A percentile compares a stretch with the other conserved stretches of the same genome.
phyloP scores from a whole-genome alignment of 2,888 invertebrate species.

The Diachrysia chrysitis region DNA sequence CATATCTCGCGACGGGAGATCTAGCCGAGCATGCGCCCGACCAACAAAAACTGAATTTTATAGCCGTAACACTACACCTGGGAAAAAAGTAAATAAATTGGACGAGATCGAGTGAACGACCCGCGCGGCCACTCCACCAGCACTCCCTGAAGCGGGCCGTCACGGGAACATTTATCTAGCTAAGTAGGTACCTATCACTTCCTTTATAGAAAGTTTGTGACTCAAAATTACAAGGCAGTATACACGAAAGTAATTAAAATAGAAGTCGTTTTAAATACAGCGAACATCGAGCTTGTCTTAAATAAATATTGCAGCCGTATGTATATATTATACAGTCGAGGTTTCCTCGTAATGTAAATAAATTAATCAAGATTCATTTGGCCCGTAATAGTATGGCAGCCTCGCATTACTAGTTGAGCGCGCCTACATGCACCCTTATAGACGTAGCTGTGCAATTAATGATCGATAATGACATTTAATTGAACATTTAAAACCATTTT shows the following conservation, averaged over 20 bases:
- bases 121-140: constrained; percentile 67
- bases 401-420: constrained; percentile 34
- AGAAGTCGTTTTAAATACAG: constrained; percentile 12
- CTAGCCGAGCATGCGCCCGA: constrained; percentile 83
- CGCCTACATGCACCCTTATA: constrained; percentile 28
- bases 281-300: constrained; percentile 23
- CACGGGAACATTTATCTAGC: constrained; percentile 59
- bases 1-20: constrained; percentile 89
- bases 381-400: constrained; percentile 42
- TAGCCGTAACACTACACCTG: constrained; percentile 86
- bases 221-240: constrained; percentile 19
- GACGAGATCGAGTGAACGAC: constrained; percentile 80
- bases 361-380: constrained; percentile 56
- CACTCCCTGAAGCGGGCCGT: constrained; percentile 65
- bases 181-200: constrained; percentile 25
- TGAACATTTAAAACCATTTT: constrained; percentile 35
- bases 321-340: constrained; percentile 19
- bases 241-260: constrained; percentile 39
- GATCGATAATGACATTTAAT: constrained; percentile 48
- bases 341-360: constrained; percentile 35
- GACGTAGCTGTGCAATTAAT: constrained; percentile 41
- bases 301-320: constrained; percentile 36
- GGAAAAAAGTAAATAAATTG: constrained; percentile 86
- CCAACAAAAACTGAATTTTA: constrained; percentile 88
- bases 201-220: constrained; percentile 31